These are phyloP conservation scores for Anthopleura sola DNA, from an alignment of 64 coral and sea anemone species.

Conservation along the genomic window DNA sequence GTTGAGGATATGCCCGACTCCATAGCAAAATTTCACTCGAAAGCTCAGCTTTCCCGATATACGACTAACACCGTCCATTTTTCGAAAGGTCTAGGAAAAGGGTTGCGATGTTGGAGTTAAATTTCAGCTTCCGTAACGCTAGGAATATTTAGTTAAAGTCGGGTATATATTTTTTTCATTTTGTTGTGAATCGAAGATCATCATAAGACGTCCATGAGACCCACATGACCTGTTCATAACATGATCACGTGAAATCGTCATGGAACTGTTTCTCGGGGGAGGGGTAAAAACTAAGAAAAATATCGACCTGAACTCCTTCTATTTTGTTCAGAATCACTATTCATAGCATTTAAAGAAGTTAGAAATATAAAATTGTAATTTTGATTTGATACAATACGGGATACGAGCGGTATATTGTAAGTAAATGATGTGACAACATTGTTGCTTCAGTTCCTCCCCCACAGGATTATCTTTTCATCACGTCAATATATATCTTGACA, in stretches of 20 bases:
- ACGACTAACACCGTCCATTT: neutral
- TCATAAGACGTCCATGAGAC: neutral
- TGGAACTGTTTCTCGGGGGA: neutral
- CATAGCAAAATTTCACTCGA: slow-evolving; percentile 81
- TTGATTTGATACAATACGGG: neutral
- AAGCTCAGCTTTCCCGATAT: neutral
- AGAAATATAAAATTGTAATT: neutral
- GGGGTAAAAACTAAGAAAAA: slow-evolving; percentile 1
- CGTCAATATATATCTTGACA: neutral
- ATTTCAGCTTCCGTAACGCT: neutral
- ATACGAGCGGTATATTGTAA: neutral
- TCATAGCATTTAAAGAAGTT: neutral
- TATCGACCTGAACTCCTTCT: neutral
- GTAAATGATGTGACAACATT: neutral
- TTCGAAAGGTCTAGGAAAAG: neutral
- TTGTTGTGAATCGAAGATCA: too few species aligned
- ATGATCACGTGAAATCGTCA: neutral
- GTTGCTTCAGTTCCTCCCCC: neutral
- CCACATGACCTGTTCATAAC: neutral
- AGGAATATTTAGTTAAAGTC: neutral
- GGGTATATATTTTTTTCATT: too few species aligned
- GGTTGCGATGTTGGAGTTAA: neutral
- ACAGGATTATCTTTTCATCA: neutral
- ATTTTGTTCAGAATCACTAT: neutral
- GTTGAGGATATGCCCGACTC: slow-evolving; percentile 93